These are phyloP conservation scores for Trematomus bernacchii DNA, from an alignment of 2,797 vertebrate genomes.

Conservation along the genomic window DNA sequence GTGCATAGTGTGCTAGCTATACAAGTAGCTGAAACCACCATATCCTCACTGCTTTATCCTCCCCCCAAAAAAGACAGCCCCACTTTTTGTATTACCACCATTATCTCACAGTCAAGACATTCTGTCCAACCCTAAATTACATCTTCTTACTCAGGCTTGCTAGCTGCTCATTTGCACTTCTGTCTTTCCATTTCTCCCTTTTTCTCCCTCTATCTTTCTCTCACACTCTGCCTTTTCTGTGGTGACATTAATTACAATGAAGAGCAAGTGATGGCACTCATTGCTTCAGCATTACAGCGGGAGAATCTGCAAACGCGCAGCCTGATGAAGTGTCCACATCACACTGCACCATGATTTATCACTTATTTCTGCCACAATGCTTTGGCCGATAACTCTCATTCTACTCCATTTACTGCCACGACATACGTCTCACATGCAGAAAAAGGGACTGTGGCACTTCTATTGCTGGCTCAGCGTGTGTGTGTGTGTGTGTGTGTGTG, in stretches of 20 bases:
- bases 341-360: conserved; percentile 68
- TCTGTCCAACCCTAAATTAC: conserved; percentile 40
- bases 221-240: conserved; percentile 36
- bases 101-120: conserved; percentile 29
- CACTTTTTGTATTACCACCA: conserved; percentile 12
- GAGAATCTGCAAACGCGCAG: conserved; percentile 58
- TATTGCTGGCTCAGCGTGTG: background rate
- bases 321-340: conserved; percentile 74
- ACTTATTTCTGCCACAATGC: conserved; percentile 67
- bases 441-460: conserved; percentile 19
- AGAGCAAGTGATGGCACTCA: conserved; percentile 58
- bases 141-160: conserved; percentile 40
- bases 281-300: conserved; percentile 53
- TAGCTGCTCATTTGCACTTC: conserved; percentile 54
- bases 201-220: conserved; percentile 43
- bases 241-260: conserved; percentile 76
- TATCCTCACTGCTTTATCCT: conserved; percentile 19
- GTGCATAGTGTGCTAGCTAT: background rate
- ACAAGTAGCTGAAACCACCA: background rate
- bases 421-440: conserved; percentile 36
- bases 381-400: conserved; percentile 60
- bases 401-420: conserved; percentile 48
- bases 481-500: too few relatives aligned
- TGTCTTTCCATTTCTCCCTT: conserved; percentile 45
- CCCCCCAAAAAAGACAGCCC: conserved; percentile 15